A percentile compares a stretch with the other conserved stretches of the same genome.
Evolutionary conservation across 2,113 vertebrate genomes (phyloP).

Genomic region (Podilymbus podiceps): DNA sequence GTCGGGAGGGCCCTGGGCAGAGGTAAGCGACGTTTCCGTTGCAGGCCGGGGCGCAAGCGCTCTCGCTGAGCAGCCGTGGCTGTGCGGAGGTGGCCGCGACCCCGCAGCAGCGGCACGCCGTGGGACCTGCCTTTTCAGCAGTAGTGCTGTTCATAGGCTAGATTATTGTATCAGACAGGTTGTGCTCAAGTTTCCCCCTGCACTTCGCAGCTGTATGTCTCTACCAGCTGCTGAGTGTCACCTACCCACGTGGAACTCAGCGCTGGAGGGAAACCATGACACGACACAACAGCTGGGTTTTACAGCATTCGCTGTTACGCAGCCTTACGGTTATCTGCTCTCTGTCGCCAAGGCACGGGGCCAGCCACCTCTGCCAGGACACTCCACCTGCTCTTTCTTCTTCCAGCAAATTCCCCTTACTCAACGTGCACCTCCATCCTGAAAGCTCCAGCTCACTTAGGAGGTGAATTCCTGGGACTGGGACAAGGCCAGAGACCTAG

Average conservation of each 20-base stretch:
- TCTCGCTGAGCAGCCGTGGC: not conserved
- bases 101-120: rapidly evolving
- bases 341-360: rapidly evolving
- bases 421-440: not conserved
- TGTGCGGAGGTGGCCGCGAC: not conserved
- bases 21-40: rapidly evolving
- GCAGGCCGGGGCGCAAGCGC: not conserved
- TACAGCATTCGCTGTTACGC: rapidly evolving
- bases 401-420: not conserved
- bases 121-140: not conserved
- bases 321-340: rapidly evolving
- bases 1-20: not conserved
- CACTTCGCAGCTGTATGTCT: not conserved
- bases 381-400: not conserved
- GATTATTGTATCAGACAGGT: not conserved
- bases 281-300: not conserved
- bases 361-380: not conserved
- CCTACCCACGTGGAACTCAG: not conserved
- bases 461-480: not conserved
- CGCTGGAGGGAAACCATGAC: rapidly evolving
- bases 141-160: not conserved
- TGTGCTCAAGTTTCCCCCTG: not conserved
- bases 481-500: not conserved
- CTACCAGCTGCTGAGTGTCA: not conserved
- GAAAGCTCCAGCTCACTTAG: not conserved